Percentiles rank a stretch among this genome's conserved stretches.
Evolutionary conservation across 2,797 vertebrate genomes (phyloP).

Genomic region (Sparus aurata): DNA sequence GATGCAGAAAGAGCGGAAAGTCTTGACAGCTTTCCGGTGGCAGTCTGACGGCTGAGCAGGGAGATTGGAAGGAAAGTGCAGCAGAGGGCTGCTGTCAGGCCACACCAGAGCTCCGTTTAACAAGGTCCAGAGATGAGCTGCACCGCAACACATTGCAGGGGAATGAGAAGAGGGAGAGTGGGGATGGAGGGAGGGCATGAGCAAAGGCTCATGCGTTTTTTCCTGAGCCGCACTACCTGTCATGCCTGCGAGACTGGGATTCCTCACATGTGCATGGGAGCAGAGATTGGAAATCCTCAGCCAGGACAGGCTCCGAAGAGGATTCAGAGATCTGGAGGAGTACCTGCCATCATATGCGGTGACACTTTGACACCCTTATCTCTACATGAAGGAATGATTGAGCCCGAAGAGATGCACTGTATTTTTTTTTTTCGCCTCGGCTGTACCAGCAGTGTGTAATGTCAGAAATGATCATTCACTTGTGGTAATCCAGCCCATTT

Average conservation of each 20-base stretch:
- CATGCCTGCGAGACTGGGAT: constrained; percentile 62
- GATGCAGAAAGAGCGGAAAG: constrained; percentile 85
- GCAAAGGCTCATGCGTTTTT: constrained; percentile 69
- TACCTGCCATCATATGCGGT: constrained; percentile 55
- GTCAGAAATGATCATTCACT: constrained; percentile 36
- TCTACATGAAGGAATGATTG: constrained; percentile 38
- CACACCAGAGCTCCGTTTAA: constrained; percentile 87
- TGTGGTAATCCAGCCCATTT: constrained; percentile 21
- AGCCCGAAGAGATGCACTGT: constrained; percentile 35
- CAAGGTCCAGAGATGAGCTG: constrained; percentile 85
- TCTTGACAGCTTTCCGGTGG: constrained; percentile 87
- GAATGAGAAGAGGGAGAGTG: constrained; percentile 59
- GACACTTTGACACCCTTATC: constrained; percentile 65
- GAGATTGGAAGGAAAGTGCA: constrained; percentile 85
- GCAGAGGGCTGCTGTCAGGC: constrained; percentile 87
- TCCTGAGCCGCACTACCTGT: constrained; percentile 71
- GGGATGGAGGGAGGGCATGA: constrained; percentile 50
- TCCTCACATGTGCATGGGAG: constrained; percentile 67
- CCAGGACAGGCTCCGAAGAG: constrained; percentile 43
- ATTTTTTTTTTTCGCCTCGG: constrained; percentile 21
- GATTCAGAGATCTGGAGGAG: constrained; percentile 63
- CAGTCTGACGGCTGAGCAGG: constrained; percentile 81
- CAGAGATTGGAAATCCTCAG: constrained; percentile 71
- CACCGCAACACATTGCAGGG: constrained; percentile 73
- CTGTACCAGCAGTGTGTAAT: constrained; percentile 15